phyloP scores from a whole-genome alignment of 1,140 invertebrate species.

The Bombyx mandarina region DNA sequence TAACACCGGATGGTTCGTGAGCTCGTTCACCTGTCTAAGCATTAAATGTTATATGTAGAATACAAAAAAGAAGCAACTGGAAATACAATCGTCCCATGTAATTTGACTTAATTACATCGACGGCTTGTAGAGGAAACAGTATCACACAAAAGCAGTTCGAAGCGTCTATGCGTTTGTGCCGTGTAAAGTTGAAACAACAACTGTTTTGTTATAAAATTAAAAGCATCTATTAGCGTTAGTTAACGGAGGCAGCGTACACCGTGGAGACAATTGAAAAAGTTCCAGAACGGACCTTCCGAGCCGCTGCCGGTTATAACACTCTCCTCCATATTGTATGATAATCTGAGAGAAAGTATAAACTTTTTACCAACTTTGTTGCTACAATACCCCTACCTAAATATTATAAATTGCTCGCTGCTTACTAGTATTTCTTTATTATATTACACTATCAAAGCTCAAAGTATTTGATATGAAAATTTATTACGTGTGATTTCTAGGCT shows the following conservation, averaged over 20 bases:
- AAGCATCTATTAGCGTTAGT: conserved; percentile 6
- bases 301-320: conserved; percentile 6
- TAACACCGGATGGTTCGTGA: too few species aligned
- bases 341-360: conserved; percentile 19
- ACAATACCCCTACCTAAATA: conserved; percentile 13
- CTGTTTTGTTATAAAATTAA: conserved; percentile 4
- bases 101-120: too few species aligned
- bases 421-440: conserved; percentile 15
- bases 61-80: too few species aligned
- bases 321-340: conserved; percentile 22
- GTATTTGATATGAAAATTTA: too few species aligned
- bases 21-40: too few species aligned
- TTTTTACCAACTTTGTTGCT: conserved; percentile 17
- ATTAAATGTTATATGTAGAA: too few species aligned
- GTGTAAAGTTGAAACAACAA: neutral
- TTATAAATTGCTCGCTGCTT: conserved; percentile 7
- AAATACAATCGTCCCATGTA: too few species aligned
- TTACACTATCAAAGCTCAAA: conserved; percentile 10
- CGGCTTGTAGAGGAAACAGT: too few species aligned
- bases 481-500: too few species aligned
- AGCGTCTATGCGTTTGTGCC: neutral
- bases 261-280: conserved; percentile 14
- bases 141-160: too few species aligned
- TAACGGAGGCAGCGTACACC: conserved; percentile 2
- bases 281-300: conserved; percentile 5